phyloP scores from a whole-genome alignment of 2,113 vertebrate species.

The Tragulus kanchil region DNA sequence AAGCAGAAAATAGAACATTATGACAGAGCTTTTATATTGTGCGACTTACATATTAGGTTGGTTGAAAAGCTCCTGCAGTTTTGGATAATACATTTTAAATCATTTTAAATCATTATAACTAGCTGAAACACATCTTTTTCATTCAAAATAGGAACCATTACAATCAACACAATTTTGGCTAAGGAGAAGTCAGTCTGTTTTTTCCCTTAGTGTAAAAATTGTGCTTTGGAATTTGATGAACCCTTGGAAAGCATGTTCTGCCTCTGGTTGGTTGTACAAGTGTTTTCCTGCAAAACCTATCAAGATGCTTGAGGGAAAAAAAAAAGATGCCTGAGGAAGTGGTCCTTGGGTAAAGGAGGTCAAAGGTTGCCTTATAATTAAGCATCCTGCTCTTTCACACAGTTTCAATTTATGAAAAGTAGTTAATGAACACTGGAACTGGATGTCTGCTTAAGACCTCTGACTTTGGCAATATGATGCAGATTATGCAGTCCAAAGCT shows the following conservation, averaged over 20 bases:
- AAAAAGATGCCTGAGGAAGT: no score
- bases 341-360: no score
- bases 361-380: constrained; percentile 44
- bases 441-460: neutral
- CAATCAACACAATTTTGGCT: neutral
- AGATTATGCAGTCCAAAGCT: neutral
- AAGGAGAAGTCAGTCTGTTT: neutral
- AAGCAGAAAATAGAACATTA: neutral
- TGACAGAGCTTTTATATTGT: neutral
- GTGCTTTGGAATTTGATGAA: rapidly evolving
- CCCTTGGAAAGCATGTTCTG: neutral
- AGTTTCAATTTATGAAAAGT: neutral
- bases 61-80: neutral
- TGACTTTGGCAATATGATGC: neutral
- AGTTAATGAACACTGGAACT: neutral
- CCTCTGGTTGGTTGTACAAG: neutral
- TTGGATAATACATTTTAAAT: neutral
- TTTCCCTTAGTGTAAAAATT: neutral
- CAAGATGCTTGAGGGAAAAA: neutral
- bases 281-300: neutral
- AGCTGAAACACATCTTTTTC: neutral
- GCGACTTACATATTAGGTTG: neutral
- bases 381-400: neutral
- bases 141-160: neutral
- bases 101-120: neutral